phyloP scores from a whole-genome alignment of 2,113 vertebrate genomes.

The Candoia aspera region DNA sequence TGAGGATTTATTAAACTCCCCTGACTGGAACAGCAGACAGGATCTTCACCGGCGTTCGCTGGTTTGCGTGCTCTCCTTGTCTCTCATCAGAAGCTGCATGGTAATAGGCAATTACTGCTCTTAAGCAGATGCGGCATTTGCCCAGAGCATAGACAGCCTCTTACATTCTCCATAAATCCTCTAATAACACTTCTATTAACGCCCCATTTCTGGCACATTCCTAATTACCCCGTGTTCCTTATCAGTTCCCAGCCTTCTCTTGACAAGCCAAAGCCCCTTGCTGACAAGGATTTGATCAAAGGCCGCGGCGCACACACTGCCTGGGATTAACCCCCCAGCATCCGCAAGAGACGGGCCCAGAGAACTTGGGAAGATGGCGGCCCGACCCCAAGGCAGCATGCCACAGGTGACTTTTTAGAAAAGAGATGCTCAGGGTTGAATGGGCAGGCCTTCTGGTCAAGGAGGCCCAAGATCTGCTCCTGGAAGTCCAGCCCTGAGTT shows the following conservation, averaged over 20 bases:
- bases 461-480: too few species aligned
- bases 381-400: background rate
- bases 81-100: conserved; percentile 62
- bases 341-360: background rate
- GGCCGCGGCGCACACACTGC: background rate
- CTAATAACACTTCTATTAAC: conserved; percentile 68
- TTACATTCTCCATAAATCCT: conserved; percentile 66
- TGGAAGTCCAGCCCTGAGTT: too few species aligned
- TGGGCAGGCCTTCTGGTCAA: too few species aligned
- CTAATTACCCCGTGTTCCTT: conserved; percentile 56
- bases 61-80: conserved; percentile 47
- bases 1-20: conserved; percentile 43
- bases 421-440: too few species aligned
- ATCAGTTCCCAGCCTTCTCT: conserved; percentile 27
- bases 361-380: background rate
- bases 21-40: conserved; percentile 57
- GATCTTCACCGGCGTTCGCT: conserved; percentile 40
- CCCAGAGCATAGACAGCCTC: conserved; percentile 53
- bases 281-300: background rate
- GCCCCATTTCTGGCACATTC: conserved; percentile 64
- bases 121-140: conserved; percentile 65
- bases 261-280: rapidly evolving
- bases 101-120: conserved; percentile 72
- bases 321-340: background rate
- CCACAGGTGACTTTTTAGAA: too few species aligned